Evolutionary conservation across 2,888 invertebrate species (phyloP).

Genomic region (Pterobdella sp.): DNA sequence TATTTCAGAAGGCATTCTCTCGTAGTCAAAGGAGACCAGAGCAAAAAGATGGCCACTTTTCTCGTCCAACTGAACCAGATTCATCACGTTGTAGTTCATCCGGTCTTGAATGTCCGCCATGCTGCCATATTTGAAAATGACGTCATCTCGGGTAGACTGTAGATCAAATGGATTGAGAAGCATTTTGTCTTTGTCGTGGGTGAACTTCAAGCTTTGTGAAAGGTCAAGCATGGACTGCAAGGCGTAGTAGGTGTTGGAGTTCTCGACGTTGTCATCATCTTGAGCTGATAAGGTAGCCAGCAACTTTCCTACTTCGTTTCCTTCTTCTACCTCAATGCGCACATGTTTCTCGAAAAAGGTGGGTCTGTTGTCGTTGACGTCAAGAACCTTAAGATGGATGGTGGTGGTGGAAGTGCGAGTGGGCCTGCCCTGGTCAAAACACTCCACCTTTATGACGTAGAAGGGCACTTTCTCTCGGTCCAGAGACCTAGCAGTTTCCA

Average conservation of each 20-base stretch:
- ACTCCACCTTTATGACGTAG: slow-evolving; percentile 12
- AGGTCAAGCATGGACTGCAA: slow-evolving; percentile 2
- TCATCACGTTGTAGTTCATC: slow-evolving; percentile 10
- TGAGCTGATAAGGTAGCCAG: slow-evolving; percentile 13
- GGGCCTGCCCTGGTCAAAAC: slow-evolving; percentile 16
- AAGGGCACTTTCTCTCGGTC: slow-evolving; percentile 15
- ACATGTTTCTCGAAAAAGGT: background rate
- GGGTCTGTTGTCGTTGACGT: slow-evolving; percentile 25
- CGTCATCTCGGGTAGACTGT: too few relatives aligned
- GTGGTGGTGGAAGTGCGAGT: background rate
- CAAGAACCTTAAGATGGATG: slow-evolving; percentile 8
- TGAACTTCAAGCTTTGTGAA: background rate
- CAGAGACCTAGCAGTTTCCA: slow-evolving; percentile 17
- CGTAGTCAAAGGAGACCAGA: slow-evolving; percentile 12
- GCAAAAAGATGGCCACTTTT: slow-evolving; percentile 13
- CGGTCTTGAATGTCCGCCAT: background rate
- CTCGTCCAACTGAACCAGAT: slow-evolving; percentile 10
- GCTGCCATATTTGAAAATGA: background rate
- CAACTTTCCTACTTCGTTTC: slow-evolving; percentile 17
- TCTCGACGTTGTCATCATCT: slow-evolving; percentile 8
- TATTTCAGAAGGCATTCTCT: slow-evolving; percentile 21
- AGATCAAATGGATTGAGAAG: background rate
- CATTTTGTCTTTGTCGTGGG: background rate
- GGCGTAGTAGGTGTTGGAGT: slow-evolving; percentile 1
- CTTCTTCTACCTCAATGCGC: slow-evolving; percentile 12